Base-by-base conservation (phyloP, 1,140 invertebrate species). In the Pogonomyrmex barbatus region DNA sequence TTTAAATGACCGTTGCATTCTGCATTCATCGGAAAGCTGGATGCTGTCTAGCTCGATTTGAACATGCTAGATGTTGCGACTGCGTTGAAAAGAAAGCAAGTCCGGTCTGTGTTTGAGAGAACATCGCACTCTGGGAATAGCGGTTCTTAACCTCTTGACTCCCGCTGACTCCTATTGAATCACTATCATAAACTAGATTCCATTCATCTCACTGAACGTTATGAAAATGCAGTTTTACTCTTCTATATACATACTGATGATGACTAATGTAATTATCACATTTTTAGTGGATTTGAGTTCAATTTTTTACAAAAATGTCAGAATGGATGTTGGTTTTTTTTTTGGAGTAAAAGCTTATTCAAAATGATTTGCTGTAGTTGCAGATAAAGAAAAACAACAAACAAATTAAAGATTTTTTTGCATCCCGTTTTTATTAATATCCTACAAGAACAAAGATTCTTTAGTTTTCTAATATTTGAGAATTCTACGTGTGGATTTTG, bases 71-170 rank as follows among this genome's bases (percentile, higher is more conserved):
- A 60, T 73, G 17, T 10, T 24, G 30, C 71, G 17, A 33, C 24
- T 17, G 67, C 65, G 52, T 71, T 5, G 39, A 17, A 42, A 82
- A 82, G 79, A 82, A 73, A 82, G 67, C 78, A 65, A 73, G 30
- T 33, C 67, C 47, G 47, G 17, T 52, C n/a, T 54, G 78, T 33
- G n/a, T 47, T 82, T 33, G 52, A 82, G 79, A 82, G 79, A 82
- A 71, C 42, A 30, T 82, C 42, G 56, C 8, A 47, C 54, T 8
- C 24, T 24, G 24, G 6, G 52, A 73, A 52, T 52, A 71, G 54
- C 10, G 52, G 67, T 82, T 82, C 67, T 82, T 82, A 71, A 73
- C 42, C 65, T 71, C 36, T 24, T 8, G 56, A 67, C 33, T 67
- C 3, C n/a, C 39, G 12, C 10, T 24, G 60, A 17, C 9, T 42